phyloP scores from a whole-genome alignment of 2,113 vertebrate genomes.

The Rhynchomys soricoides region DNA sequence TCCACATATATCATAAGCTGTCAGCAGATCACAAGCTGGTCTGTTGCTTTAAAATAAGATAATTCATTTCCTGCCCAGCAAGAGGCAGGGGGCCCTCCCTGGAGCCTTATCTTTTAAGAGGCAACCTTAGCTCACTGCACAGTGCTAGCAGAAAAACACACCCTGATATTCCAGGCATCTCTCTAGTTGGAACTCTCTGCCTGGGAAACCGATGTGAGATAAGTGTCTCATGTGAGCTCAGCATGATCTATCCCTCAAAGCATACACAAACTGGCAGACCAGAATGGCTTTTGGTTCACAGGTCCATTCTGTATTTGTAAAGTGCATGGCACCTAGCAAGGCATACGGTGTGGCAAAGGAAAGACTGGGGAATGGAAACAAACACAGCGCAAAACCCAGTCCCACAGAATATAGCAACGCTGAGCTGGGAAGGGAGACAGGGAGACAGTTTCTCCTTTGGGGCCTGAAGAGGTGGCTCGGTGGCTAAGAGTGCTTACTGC shows the following conservation, averaged over 20 bases:
- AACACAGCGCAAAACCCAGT: fast-evolving
- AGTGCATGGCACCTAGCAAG: neutral
- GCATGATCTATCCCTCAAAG: neutral
- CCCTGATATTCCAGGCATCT: neutral
- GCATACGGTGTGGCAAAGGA: neutral
- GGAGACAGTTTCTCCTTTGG: neutral
- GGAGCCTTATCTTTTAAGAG: slow-evolving; percentile 37
- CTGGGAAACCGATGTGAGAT: neutral
- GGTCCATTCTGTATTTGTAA: neutral
- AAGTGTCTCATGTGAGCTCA: neutral
- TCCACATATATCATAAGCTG: neutral
- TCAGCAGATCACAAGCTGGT: slow-evolving; percentile 46
- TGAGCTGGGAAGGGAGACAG: neutral
- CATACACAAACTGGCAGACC: neutral
- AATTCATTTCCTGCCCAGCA: neutral
- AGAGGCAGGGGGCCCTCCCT: neutral
- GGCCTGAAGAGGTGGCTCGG: neutral
- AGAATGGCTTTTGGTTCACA: neutral
- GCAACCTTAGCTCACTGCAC: neutral
- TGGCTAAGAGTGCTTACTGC: neutral
- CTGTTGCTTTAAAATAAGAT: slow-evolving; percentile 58
- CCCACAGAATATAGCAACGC: neutral
- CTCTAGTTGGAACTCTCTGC: neutral
- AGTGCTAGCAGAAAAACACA: neutral
- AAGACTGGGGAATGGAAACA: neutral